phyloP scores from a whole-genome alignment of 2,888 invertebrate species.

The Belgica antarctica region DNA sequence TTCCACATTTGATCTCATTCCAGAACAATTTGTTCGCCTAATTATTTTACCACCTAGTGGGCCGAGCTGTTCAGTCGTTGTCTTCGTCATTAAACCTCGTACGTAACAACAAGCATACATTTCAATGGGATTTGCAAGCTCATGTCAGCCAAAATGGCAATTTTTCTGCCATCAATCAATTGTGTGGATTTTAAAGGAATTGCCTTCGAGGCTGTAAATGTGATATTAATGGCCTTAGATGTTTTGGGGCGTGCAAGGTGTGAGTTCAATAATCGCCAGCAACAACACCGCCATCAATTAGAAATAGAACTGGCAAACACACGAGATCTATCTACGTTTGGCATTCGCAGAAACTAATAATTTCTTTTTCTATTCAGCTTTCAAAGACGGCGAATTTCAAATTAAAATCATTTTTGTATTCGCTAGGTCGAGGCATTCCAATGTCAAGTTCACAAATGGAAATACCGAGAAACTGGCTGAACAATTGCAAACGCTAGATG shows the following conservation, averaged over 20 bases:
- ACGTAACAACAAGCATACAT: not conserved
- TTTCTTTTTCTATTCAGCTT: slow-evolving; percentile 17
- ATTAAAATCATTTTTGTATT: slow-evolving; percentile 13
- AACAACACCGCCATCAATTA: slow-evolving; percentile 12
- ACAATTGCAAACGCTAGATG: not conserved
- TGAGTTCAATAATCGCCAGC: not conserved
- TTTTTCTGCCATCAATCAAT: not conserved
- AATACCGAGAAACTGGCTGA: slow-evolving; percentile 15
- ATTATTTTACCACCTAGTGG: not conserved
- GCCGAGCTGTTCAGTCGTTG: not conserved
- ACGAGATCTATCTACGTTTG: slow-evolving; percentile 1
- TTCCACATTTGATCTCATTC: no score
- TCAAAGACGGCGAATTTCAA: slow-evolving; percentile 12
- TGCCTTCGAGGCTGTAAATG: not conserved
- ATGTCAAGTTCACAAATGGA: slow-evolving; percentile 42
- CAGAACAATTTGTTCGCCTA: not conserved
- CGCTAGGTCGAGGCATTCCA: slow-evolving; percentile 26
- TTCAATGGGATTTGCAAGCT: not conserved
- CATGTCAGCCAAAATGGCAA: not conserved
- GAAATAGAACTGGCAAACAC: not conserved
- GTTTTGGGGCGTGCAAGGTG: not conserved
- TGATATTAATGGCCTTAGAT: slow-evolving; percentile 15
- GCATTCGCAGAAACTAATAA: slow-evolving; percentile 21
- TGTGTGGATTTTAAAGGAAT: not conserved
- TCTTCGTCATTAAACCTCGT: not conserved